phyloP scores from a whole-genome alignment of 2,797 vertebrate species.

The Hypotaenidia okinawae region DNA sequence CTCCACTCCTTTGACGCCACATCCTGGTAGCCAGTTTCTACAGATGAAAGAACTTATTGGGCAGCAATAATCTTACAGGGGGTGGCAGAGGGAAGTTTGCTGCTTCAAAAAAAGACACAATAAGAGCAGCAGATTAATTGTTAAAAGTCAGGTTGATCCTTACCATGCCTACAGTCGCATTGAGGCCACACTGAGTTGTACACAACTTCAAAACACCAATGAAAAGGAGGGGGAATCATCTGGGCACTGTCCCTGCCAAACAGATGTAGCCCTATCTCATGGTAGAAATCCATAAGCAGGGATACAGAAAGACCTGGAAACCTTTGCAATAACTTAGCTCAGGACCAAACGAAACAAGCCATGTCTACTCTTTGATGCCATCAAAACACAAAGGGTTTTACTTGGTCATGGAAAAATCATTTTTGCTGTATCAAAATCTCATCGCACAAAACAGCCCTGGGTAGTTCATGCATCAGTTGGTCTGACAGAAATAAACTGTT shows the following conservation, averaged over 20 bases:
- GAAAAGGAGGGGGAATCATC: background rate
- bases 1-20: background rate
- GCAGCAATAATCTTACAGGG: background rate
- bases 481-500: background rate
- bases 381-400: background rate
- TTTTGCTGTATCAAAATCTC: background rate
- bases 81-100: background rate
- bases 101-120: background rate
- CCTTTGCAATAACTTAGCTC: background rate
- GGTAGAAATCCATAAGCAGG: background rate
- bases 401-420: background rate
- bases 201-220: accelerated
- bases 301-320: background rate
- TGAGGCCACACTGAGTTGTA: background rate
- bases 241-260: background rate
- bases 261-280: background rate
- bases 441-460: background rate
- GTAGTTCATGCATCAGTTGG: background rate
- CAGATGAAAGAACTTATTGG: background rate
- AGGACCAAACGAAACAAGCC: background rate
- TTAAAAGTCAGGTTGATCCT: background rate
- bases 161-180: accelerated
- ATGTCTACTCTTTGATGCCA: background rate
- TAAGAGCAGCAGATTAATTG: background rate
- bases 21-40: background rate